phyloP scores from a whole-genome alignment of 2,888 invertebrate species.

The Drosophila kambysellisi region DNA sequence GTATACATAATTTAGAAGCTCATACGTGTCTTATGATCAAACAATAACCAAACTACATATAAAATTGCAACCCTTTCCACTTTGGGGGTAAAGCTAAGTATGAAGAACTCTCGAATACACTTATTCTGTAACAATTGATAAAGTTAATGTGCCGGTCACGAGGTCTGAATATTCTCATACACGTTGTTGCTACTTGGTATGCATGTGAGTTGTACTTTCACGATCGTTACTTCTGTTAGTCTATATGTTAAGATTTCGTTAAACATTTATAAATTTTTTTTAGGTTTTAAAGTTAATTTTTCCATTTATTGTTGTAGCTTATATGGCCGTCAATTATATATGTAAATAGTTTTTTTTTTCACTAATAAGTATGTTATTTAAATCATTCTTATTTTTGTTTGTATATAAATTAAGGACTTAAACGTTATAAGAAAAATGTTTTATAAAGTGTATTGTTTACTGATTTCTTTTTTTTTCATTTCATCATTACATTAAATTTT shows the following conservation, averaged over 20 bases:
- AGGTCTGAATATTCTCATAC: slow-evolving; percentile 40
- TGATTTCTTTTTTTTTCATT: slow-evolving; percentile 53
- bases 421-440: slow-evolving; percentile 84
- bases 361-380: slow-evolving; percentile 76
- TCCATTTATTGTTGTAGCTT: slow-evolving; percentile 83
- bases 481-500: slow-evolving; percentile 55
- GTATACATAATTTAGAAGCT: slow-evolving; percentile 38
- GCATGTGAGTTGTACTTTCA: slow-evolving; percentile 56
- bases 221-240: slow-evolving; percentile 69
- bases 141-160: slow-evolving; percentile 24
- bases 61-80: slow-evolving; percentile 31
- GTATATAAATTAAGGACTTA: slow-evolving; percentile 85
- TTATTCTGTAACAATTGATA: slow-evolving; percentile 40
- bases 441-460: slow-evolving; percentile 81
- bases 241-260: slow-evolving; percentile 77
- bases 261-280: slow-evolving; percentile 77
- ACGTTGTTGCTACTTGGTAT: slow-evolving; percentile 40
- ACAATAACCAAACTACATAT: slow-evolving; percentile 38
- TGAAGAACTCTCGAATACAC: slow-evolving; percentile 32
- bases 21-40: slow-evolving; percentile 36
- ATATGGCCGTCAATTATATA: slow-evolving; percentile 83
- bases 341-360: slow-evolving; percentile 73
- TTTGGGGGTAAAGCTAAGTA: slow-evolving; percentile 22
- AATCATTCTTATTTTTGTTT: slow-evolving; percentile 79
- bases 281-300: slow-evolving; percentile 78